phyloP scores from a whole-genome alignment of 2,113 vertebrate genomes.

The Calonectris borealis region DNA sequence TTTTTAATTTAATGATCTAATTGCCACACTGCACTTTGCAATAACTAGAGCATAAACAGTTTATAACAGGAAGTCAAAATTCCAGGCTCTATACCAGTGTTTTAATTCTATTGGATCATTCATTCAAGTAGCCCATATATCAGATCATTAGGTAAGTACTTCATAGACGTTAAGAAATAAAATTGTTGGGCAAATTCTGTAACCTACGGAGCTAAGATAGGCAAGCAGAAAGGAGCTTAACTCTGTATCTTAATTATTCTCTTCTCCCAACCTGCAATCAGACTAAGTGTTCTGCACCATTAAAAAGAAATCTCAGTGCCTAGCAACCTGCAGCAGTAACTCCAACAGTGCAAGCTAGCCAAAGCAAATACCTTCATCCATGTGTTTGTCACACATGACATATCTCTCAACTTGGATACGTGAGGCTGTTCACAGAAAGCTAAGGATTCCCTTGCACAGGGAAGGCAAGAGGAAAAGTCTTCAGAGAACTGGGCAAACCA shows the following conservation, averaged over 20 bases:
- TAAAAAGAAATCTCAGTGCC: background rate
- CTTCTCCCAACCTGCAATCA: background rate
- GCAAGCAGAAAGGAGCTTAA: background rate
- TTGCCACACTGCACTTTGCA: background rate
- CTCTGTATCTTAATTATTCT: background rate
- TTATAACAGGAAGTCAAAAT: background rate
- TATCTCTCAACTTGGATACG: fast-evolving
- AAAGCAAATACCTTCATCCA: background rate
- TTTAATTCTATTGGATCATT: background rate
- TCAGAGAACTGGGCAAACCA: background rate
- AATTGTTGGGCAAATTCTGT: background rate
- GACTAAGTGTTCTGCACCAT: background rate
- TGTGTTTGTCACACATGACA: background rate
- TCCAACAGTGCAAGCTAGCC: background rate
- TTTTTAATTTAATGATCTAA: background rate
- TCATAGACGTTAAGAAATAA: background rate
- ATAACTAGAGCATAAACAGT: background rate
- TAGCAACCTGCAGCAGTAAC: background rate
- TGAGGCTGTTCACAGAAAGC: background rate
- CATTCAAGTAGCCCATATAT: background rate
- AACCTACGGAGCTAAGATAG: background rate
- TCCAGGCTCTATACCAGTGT: background rate
- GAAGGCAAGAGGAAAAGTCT: background rate
- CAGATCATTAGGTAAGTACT: background rate
- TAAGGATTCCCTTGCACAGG: background rate